Evolutionary conservation across 1,140 invertebrate species (phyloP), one percentile per base, ranked within the genome.

Genomic region (Spodoptera litura): DNA sequence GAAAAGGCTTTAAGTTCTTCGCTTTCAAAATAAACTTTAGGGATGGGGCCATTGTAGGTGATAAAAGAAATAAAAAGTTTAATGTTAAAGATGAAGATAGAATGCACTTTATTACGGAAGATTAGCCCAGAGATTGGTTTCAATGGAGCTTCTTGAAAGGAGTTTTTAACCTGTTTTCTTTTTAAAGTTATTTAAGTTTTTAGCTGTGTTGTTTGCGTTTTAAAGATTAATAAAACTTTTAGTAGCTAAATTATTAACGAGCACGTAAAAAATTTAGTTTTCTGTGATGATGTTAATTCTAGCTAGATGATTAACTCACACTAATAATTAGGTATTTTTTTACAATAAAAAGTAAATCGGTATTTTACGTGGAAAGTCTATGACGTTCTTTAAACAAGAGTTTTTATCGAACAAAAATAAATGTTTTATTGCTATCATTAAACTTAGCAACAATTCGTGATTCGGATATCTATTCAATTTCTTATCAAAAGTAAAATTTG

Each of bases 401-500:
- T 44, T 44, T 44, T 44, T 44, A 44, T 61, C 44, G 44, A 59
- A 71, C 51, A 58, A 68, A 64, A 64, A 68, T 77, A 68, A 76
- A 53, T 55, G 73, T 81, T 85, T 86, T 78, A 85, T 82, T 79
- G 80, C 68, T 76, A 76, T 83, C 82, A 82, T 84, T 86, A 86
- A 87, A 87, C 59, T 87, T 83, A 75, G 74, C 79, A 85, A 89
- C 85, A 85, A 73, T 81, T 85, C 70, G 64, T 78, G 80, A 86
- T 87, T 85, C 80, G 77, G 82, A 89, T 86, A 85, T 84, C 87
- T 84, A 92, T 91, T 87, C 85, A 88, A 88, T 88, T 85, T 88
- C 87, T 92, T 88, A 90, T 91, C 88, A 88, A 91, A 91, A 88
- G 84, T 87, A 84, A 85, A 89, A 88, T 86, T 90, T 89, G 88